Base-by-base conservation (phyloP, 2,113 vertebrate genomes). In the Ceratotherium simum region DNA sequence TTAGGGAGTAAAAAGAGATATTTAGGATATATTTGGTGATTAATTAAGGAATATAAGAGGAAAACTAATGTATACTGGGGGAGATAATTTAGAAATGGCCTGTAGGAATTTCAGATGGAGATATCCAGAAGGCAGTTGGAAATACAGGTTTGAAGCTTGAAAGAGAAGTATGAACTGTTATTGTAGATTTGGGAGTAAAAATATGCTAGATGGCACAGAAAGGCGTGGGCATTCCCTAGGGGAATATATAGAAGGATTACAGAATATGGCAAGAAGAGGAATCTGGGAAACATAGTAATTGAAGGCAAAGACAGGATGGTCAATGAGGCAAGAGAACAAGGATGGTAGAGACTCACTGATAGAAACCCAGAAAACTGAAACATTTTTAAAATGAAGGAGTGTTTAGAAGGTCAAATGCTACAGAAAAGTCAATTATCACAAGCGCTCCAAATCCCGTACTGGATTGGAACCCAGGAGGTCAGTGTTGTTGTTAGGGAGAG, bases 51-150 rank as follows among this genome's bases (percentile, higher is more conserved):
- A 14, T 60, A 46, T 42, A 20, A 12, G n/a, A 93, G 20, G 25
- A 70, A 85, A 93, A n/a, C 10, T 36, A 79, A 62, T 36, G 16
- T 33, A 62, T 56, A 23, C 5, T 60, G 36, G 42, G 18, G 39
- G 82, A 90, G 67, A 91, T 84, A 84, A 73, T 69, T 97, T 72
- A 79, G 36, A 88, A 78, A 82, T 79, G 17, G n/a, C 36, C 76
- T 80, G 27, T 13, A 84, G 27, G 31, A 86, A 48, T 69, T 92
- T 90, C 29, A 79, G 39, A 54, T 70, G 39, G 16, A 78, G 36
- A 16, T 60, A 64, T 54, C 13, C 14, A 82, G 56, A 92, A 95
- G 5, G 25, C 10, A 64, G 2, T 69, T 70, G 31, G 17, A 83
- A 91, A 80, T 75, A 70, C 0, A 58, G 31, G 1, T 27, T 18